These are phyloP conservation scores for Austrofundulus limnaeus DNA, from an alignment of 2,113 vertebrate species.

Conservation along the genomic window DNA sequence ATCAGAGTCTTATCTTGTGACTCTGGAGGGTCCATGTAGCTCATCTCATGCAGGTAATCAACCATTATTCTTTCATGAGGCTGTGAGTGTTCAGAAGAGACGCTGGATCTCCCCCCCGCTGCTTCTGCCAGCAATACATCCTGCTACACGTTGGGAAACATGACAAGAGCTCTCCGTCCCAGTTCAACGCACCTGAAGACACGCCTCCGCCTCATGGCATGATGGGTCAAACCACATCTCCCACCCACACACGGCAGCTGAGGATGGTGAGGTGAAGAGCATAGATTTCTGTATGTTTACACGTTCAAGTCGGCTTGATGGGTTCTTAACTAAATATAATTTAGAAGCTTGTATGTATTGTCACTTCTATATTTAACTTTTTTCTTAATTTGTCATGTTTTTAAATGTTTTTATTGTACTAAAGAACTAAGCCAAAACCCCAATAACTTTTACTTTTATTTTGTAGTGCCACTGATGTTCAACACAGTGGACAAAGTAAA, in stretches of 20 bases:
- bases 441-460: too few relatives aligned
- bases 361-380: too few relatives aligned
- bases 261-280: constrained; percentile 4
- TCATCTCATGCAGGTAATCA: constrained; percentile 79
- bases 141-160: constrained; percentile 75
- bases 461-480: too few relatives aligned
- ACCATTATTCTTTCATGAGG: constrained; percentile 77
- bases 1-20: constrained; percentile 42
- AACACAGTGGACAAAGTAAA: too few relatives aligned
- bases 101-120: constrained; percentile 58
- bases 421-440: too few relatives aligned
- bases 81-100: constrained; percentile 74
- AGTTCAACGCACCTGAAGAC: constrained; percentile 69
- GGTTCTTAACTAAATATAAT: not conserved
- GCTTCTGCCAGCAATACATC: constrained; percentile 73
- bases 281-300: constrained; percentile 17
- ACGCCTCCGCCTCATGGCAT: constrained; percentile 55
- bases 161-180: constrained; percentile 72
- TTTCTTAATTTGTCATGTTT: too few relatives aligned
- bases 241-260: constrained; percentile 9
- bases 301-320: not conserved
- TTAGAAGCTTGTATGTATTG: too few relatives aligned
- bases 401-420: too few relatives aligned
- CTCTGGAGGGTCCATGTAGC: constrained; percentile 50
- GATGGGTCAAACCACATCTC: constrained; percentile 52